Evolutionary conservation across 1,140 invertebrate species (phyloP), one percentile per base, ranked within the genome.

Genomic region (Arctopsyche grandis): DNA sequence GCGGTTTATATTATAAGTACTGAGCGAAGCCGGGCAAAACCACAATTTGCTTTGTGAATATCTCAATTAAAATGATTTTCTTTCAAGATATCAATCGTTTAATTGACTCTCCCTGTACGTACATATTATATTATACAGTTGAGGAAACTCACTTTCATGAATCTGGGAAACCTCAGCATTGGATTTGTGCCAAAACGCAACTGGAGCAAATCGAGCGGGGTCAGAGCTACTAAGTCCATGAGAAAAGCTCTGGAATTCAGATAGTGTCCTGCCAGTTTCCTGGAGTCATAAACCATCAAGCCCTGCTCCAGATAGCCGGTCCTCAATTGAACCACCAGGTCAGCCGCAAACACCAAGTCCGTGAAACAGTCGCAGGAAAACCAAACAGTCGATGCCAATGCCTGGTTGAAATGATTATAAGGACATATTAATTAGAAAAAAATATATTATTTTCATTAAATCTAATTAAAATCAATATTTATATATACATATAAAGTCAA

Each of bases 261-360:
- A 86, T 99, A 99, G 84, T 98, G 96, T 66, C 92, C 92, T 26
- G 95, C 94, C 52, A 99, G 88, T 85, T 98, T 98, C 84, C 92
- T 94, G 69, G 92, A 94, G 85, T 98, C 94, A 87, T 97, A 98
- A 9, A 96, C 96, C 93, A 98, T 96, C 7, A 98, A 90, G 12
- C 97, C 97, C 85, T 98, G 96, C 85, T 98, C 96, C 78, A 98
- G 89, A 85, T 98, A 98, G n/a, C 97, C 97, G 29, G 97, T 99
- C 63, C 97, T 90, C 83, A 98, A 93, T 86, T 98, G 97, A 46
- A 98, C 94, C 21, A 92, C 90, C 66, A 98, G 93, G 87, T 99
- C 97, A 29, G 95, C 83, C 19, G 97, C 88, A 88, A 97, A 98
- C 58, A 97, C 92, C 26, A 95, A 82, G 87, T 98, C 97, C 80